phyloP scores from a whole-genome alignment of 2,113 vertebrate species.

The Verasper variegatus region DNA sequence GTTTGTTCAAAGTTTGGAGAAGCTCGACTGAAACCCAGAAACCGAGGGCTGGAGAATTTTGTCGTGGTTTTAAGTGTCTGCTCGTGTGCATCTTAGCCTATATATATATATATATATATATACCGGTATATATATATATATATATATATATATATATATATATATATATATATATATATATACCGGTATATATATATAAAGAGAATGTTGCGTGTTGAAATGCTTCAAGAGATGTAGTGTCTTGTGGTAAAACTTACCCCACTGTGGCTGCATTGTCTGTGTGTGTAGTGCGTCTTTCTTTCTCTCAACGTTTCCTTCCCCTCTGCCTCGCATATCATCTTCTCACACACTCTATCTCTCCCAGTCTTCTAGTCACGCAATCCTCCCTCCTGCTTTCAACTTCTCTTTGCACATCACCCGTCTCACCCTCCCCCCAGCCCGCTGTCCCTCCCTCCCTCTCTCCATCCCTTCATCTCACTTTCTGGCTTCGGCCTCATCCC shows the following conservation, averaged over 20 bases:
- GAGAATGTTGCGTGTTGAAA: neutral
- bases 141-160: neutral
- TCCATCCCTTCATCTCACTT: conserved; percentile 28
- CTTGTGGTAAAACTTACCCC: conserved; percentile 7
- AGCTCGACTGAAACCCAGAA: no score
- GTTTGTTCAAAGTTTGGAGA: no score
- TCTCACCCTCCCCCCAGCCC: neutral
- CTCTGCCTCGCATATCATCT: neutral
- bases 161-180: neutral
- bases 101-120: neutral
- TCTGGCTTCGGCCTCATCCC: conserved; percentile 18
- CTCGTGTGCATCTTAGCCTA: no score
- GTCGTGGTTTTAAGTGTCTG: no score
- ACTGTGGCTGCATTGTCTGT: no score
- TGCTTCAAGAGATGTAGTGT: neutral
- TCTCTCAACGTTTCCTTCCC: neutral
- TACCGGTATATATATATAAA: no score
- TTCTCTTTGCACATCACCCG: neutral
- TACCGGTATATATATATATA: neutral
- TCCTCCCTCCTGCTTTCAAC: neutral
- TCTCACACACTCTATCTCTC: neutral
- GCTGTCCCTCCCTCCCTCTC: neutral
- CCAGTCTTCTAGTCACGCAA: conserved; percentile 12
- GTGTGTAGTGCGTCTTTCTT: neutral
- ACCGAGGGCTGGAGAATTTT: no score